Conservation (phyloP, 1,140 invertebrate genomes). For the Paraescarpia echinospica region DNA sequence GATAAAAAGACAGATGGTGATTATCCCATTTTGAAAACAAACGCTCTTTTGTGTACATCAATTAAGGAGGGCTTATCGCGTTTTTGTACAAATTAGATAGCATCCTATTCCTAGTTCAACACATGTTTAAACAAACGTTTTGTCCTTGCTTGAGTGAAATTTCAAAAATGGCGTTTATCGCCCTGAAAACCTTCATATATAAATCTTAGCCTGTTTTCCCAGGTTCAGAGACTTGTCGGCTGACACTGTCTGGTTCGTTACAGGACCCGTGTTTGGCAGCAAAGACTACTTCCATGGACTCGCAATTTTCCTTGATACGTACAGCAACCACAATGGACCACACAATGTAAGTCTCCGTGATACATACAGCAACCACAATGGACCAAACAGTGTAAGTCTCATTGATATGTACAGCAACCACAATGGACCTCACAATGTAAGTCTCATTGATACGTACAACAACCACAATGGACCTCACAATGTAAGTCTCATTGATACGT, state of each 20-base stretch:
- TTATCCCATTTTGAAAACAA: too few relatives aligned
- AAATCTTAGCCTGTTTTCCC: too few relatives aligned
- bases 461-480: slow-evolving; percentile 99
- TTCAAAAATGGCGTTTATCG: too few relatives aligned
- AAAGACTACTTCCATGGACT: slow-evolving; percentile 91
- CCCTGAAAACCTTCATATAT: too few relatives aligned
- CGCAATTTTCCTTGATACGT: slow-evolving; percentile 94
- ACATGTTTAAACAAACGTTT: too few relatives aligned
- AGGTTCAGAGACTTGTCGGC: too few relatives aligned
- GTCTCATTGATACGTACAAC: slow-evolving; percentile 83
- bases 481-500: slow-evolving; percentile 81
- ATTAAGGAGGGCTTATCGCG: too few relatives aligned
- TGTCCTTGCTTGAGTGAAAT: too few relatives aligned
- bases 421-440: slow-evolving; percentile 96
- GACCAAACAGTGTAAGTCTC: slow-evolving; percentile 77
- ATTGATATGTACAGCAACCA: slow-evolving; percentile 99
- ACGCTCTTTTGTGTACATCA: too few relatives aligned
- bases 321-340: slow-evolving; percentile 99
- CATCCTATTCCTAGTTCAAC: too few relatives aligned
- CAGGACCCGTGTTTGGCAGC: slow-evolving; percentile 90
- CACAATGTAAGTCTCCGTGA: slow-evolving; percentile 84
- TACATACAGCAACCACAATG: slow-evolving; percentile 99
- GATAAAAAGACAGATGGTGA: too few relatives aligned
- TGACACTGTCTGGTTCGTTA: slow-evolving; percentile 6
- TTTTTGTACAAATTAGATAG: too few relatives aligned